Evolutionary conservation across 2,113 vertebrate species (phyloP), one percentile per base, ranked within the genome.

Genomic region (Hemichromis elongatus): DNA sequence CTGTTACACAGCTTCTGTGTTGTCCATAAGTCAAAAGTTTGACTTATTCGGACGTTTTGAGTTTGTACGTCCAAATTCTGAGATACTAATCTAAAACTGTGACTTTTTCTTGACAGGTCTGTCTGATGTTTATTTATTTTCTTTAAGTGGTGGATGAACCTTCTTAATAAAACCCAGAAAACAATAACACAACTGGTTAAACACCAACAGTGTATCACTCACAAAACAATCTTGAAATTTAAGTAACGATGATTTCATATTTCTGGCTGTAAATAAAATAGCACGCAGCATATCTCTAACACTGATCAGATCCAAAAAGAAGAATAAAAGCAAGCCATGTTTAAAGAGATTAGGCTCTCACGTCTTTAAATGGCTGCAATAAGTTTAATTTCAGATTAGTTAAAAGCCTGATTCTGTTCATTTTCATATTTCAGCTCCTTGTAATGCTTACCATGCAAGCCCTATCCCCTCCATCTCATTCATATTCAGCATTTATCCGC

Each of bases 401-500:
- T 53, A 59, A 70, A 85, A 86, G 21, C 16, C 26, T 50, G 26
- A 83, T 63, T 82, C 47, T 77, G 14, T 79, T 91, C 77, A 81
- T 68, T 86, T 68, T 88, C 21, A 83, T 45, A 75, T 79, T 50
- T 75, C n/a, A 68, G 47, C 40, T 79, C 18, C 54, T 35, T 6
- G 10, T n/a, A 54, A 57, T 30, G 83, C 54, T 86, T 78, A 54
- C 30, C 59, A 77, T 83, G 77, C 86, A 45, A 54, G 59, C 81
- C 54, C 26, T 28, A 37, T 53, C 59, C 52, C 59, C 19, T 53
- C 54, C 6, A 28, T 33, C 85, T 88, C 80, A 87, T 92, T 90
- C 73, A 82, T 77, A 88, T 85, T 83, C 86, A 85, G 28, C 7
- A 2, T 82, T 83, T 86, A 81, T 86, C 81, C 8, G 30, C 83